Evolutionary conservation across 2,113 vertebrate species (phyloP).

Genomic region (Phyllopteryx taeniolatus): DNA sequence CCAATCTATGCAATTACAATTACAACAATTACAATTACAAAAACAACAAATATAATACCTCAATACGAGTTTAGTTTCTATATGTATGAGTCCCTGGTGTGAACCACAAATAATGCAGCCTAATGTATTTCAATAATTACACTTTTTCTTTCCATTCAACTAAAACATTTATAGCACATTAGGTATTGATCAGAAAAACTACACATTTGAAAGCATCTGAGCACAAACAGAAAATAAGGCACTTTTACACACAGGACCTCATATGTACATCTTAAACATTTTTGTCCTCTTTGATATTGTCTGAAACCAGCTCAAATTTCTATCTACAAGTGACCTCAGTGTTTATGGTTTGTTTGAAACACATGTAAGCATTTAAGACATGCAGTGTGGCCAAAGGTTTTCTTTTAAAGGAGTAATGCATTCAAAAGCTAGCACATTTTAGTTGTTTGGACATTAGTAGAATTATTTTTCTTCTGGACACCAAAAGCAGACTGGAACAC

Average conservation of each 20-base stretch:
- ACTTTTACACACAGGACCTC: constrained; percentile 5
- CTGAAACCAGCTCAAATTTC: constrained; percentile 18
- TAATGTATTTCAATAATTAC: too few species aligned
- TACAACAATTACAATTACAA: too few species aligned
- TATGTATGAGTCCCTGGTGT: too few species aligned
- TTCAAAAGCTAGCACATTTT: background rate
- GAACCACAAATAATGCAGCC: too few species aligned
- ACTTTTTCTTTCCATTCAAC: too few species aligned
- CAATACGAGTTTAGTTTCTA: too few species aligned
- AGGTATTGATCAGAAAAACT: too few species aligned
- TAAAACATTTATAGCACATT: too few species aligned
- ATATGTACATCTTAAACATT: constrained; percentile 2
- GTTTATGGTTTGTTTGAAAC: constrained; percentile 23
- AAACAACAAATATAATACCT: too few species aligned
- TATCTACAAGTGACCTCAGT: constrained; percentile 14
- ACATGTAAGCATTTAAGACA: constrained; percentile 41
- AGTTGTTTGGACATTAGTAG: constrained; percentile 3
- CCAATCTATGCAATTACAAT: too few species aligned
- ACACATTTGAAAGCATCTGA: too few species aligned
- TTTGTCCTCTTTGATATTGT: constrained; percentile 24
- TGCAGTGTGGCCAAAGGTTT: constrained; percentile 17
- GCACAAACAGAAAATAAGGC: too few species aligned
- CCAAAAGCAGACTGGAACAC: background rate
- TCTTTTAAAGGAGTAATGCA: background rate
- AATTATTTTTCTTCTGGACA: background rate